These are phyloP conservation scores for Paelopatides confundens DNA, from an alignment of 53 echinoderm and acorn worm genomes.

Conservation along the genomic window DNA sequence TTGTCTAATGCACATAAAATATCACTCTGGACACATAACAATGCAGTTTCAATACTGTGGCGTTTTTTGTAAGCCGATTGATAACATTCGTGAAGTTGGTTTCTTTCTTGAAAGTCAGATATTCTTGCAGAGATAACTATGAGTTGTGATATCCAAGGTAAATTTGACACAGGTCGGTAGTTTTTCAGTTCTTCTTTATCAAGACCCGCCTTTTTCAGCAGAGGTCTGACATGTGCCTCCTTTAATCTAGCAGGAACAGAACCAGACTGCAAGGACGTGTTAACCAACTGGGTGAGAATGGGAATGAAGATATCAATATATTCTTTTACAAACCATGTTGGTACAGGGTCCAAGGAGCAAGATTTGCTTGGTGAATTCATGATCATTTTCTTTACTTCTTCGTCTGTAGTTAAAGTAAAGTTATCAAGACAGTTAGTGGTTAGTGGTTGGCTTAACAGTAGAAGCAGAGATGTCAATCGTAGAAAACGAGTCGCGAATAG, in stretches of 20 bases:
- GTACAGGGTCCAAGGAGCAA: background rate
- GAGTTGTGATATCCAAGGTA: background rate
- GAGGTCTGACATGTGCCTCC: background rate
- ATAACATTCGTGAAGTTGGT: background rate
- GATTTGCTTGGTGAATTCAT: background rate
- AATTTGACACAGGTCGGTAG: background rate
- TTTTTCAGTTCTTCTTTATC: background rate
- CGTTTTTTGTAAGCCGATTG: background rate
- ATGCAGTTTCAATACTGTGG: background rate
- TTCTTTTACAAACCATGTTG: background rate
- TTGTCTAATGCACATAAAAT: conserved; percentile 14
- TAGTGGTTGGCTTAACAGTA: no score
- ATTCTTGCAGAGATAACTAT: background rate
- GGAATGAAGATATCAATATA: background rate
- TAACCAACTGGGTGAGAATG: background rate
- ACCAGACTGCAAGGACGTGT: background rate
- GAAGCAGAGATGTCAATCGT: background rate
- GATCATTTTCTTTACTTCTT: background rate
- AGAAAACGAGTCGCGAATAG: background rate
- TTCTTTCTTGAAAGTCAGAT: background rate
- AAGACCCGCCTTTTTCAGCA: background rate
- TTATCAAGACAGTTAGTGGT: no score
- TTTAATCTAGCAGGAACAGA: background rate
- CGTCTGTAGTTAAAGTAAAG: background rate
- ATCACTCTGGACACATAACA: background rate